phyloP scores from a whole-genome alignment of 2,113 vertebrate genomes.

The Nestor notabilis region DNA sequence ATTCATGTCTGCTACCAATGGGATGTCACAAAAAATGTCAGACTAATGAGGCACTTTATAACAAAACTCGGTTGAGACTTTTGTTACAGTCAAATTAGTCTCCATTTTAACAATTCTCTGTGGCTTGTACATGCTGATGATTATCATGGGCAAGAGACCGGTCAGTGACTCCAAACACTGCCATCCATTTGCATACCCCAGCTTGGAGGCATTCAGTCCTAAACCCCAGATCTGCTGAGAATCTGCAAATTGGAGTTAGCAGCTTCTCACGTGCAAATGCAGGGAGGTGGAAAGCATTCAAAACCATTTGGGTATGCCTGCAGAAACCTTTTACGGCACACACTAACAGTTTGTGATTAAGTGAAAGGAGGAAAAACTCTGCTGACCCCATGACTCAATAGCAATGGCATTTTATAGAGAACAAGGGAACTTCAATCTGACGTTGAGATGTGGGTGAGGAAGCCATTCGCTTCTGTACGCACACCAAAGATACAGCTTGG shows the following conservation, averaged over 20 bases:
- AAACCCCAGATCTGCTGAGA: slow-evolving; percentile 30
- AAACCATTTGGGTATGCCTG: slow-evolving; percentile 59
- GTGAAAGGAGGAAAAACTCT: slow-evolving; percentile 52
- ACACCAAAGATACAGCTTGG: neutral
- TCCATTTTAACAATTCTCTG: slow-evolving; percentile 5
- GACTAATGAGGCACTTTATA: slow-evolving; percentile 52
- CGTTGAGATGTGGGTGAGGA: neutral
- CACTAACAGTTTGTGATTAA: slow-evolving; percentile 63
- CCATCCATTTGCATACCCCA: neutral
- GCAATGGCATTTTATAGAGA: slow-evolving; percentile 6
- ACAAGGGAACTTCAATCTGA: neutral
- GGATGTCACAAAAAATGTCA: slow-evolving; percentile 33
- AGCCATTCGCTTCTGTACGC: neutral
- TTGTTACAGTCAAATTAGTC: slow-evolving; percentile 38
- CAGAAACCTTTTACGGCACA: slow-evolving; percentile 66
- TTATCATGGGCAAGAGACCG: neutral
- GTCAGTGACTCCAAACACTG: slow-evolving; percentile 54
- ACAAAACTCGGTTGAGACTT: slow-evolving; percentile 19
- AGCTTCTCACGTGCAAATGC: slow-evolving; percentile 64
- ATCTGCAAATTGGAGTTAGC: slow-evolving; percentile 48
- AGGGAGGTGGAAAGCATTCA: slow-evolving; percentile 74
- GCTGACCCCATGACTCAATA: slow-evolving; percentile 25
- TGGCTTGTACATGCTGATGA: neutral
- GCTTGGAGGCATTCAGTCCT: slow-evolving; percentile 34
- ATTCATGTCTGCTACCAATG: neutral